phyloP scores from a whole-genome alignment of 2,113 vertebrate genomes.

The Apaloderma vittatum region DNA sequence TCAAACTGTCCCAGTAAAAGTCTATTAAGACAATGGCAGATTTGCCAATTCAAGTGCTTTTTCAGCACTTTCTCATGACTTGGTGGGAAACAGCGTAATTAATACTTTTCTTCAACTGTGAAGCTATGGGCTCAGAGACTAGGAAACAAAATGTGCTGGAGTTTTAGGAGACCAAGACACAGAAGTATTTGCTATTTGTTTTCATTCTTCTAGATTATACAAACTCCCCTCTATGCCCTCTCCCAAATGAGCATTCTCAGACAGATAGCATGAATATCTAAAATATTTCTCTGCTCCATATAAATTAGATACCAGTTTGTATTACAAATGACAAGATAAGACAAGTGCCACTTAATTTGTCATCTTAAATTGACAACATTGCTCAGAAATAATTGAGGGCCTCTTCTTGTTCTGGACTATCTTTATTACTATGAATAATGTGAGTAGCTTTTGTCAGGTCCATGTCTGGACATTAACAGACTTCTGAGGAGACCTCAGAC shows the following conservation, averaged over 20 bases:
- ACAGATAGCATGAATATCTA: not conserved
- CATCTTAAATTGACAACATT: not conserved
- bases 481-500: not conserved
- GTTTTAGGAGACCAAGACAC: not conserved
- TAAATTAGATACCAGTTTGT: not conserved
- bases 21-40: not conserved
- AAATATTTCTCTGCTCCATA: not conserved
- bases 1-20: not conserved
- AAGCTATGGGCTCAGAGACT: not conserved
- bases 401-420: not conserved
- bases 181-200: not conserved
- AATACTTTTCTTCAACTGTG: not conserved
- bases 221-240: not conserved
- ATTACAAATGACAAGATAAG: not conserved
- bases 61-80: conserved; percentile 26
- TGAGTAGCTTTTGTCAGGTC: not conserved
- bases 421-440: not conserved
- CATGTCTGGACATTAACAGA: not conserved
- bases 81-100: conserved; percentile 20
- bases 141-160: not conserved
- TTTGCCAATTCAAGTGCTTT: not conserved
- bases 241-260: not conserved
- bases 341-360: not conserved
- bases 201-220: not conserved
- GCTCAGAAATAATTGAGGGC: not conserved